A percentile compares a stretch with the other conserved stretches of the same genome.
phyloP scores from a whole-genome alignment of 2,888 invertebrate species.

The Temnothorax unifasciatus region DNA sequence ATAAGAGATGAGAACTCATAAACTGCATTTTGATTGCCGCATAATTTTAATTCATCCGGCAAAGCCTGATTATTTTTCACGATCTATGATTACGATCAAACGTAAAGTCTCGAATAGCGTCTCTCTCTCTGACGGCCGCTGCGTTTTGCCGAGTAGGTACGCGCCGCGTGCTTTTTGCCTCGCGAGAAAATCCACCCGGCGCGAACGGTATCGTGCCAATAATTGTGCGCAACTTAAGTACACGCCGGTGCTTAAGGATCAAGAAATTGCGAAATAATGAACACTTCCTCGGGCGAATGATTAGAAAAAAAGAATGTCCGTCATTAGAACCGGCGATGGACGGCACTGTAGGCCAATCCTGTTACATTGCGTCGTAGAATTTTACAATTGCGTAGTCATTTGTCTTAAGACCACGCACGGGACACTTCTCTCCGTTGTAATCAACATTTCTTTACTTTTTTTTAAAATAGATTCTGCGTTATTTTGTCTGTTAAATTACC shows the following conservation, averaged over 20 bases:
- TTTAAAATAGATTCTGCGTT: not conserved
- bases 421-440: not conserved
- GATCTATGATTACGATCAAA: constrained; percentile 28
- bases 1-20: not conserved
- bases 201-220: constrained; percentile 60
- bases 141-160: not conserved
- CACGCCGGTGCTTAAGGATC: constrained; percentile 50
- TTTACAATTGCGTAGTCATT: constrained; percentile 34
- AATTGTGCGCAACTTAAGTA: constrained; percentile 57
- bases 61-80: constrained; percentile 29
- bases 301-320: constrained; percentile 45
- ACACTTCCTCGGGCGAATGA: constrained; percentile 29
- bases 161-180: constrained; percentile 41
- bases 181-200: constrained; percentile 44
- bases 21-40: not conserved
- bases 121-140: not conserved
- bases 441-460: not conserved
- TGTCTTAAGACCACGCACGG: constrained; percentile 16
- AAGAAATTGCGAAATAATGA: constrained; percentile 47
- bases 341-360: constrained; percentile 18
- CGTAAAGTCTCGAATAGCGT: constrained; percentile 15
- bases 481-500: constrained; percentile 15
- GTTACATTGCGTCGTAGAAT: constrained; percentile 13
- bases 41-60: constrained; percentile 9
- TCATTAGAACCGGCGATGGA: constrained; percentile 38